Evolutionary conservation across 2,888 invertebrate genomes (phyloP).

Genomic region (Ennomos fuscantarius): DNA sequence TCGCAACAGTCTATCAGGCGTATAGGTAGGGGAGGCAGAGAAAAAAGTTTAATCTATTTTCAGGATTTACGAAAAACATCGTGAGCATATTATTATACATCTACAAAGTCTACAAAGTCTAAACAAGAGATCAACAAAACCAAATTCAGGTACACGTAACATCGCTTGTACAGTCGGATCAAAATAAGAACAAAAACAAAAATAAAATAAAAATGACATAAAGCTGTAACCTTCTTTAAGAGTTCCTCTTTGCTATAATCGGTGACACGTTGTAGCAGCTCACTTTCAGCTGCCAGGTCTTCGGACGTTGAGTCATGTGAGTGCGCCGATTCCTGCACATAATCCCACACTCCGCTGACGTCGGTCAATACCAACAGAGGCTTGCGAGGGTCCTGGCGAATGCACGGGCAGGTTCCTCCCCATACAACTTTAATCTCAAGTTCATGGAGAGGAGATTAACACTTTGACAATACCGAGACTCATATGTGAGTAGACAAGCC

Average conservation of each 20-base stretch:
- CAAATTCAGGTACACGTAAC: no score
- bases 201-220: not conserved
- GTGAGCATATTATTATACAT: no score
- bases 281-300: constrained; percentile 63
- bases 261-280: constrained; percentile 71
- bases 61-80: no score
- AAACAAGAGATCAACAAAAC: no score
- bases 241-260: constrained; percentile 64
- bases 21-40: no score
- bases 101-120: no score
- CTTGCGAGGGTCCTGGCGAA: constrained; percentile 21
- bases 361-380: constrained; percentile 21
- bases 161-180: no score
- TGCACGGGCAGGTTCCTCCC: not conserved
- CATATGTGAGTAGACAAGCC: no score
- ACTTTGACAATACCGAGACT: no score
- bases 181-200: no score
- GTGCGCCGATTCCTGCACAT: constrained; percentile 39
- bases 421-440: not conserved
- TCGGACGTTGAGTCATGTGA: constrained; percentile 37
- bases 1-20: not conserved
- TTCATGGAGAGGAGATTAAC: no score
- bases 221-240: constrained; percentile 51
- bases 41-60: no score
- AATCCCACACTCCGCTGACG: constrained; percentile 32